Conservation (phyloP, 2,888 invertebrate genomes). For the Morinoia aosen region DNA sequence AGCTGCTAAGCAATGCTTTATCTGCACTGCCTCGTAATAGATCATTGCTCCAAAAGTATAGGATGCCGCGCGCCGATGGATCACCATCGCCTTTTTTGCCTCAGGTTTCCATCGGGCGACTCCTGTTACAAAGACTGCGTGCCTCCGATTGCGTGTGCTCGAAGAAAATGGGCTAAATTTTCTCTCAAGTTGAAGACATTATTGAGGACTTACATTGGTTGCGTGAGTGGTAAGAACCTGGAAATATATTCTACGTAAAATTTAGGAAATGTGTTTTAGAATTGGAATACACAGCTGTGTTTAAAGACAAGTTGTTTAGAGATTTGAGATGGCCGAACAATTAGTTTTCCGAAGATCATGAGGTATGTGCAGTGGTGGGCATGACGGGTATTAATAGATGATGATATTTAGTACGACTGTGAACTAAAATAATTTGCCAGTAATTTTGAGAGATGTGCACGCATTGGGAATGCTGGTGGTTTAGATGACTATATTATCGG, state of each 20-base stretch:
- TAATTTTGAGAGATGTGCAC: too few relatives aligned
- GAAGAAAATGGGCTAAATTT: not conserved
- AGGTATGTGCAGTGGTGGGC: too few relatives aligned
- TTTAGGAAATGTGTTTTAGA: not conserved
- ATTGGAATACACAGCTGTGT: not conserved
- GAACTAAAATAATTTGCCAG: too few relatives aligned
- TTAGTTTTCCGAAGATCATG: too few relatives aligned
- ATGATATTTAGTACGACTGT: too few relatives aligned
- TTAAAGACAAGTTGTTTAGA: too few relatives aligned
- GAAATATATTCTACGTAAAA: too few relatives aligned
- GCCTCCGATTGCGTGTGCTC: not conserved
- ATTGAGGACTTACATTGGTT: not conserved
- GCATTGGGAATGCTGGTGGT: too few relatives aligned
- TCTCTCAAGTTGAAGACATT: not conserved
- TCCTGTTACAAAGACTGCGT: not conserved
- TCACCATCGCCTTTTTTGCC: not conserved
- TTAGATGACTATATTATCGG: too few relatives aligned
- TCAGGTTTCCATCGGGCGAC: not conserved
- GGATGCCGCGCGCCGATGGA: not conserved
- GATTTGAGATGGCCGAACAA: too few relatives aligned
- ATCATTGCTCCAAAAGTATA: constrained; percentile 36
- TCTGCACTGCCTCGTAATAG: constrained; percentile 39
- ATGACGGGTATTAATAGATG: too few relatives aligned
- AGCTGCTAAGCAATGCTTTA: constrained; percentile 45
- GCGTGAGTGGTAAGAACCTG: not conserved